Base-by-base conservation (phyloP, 2,113 vertebrate species). In the Cnemophilus loriae region DNA sequence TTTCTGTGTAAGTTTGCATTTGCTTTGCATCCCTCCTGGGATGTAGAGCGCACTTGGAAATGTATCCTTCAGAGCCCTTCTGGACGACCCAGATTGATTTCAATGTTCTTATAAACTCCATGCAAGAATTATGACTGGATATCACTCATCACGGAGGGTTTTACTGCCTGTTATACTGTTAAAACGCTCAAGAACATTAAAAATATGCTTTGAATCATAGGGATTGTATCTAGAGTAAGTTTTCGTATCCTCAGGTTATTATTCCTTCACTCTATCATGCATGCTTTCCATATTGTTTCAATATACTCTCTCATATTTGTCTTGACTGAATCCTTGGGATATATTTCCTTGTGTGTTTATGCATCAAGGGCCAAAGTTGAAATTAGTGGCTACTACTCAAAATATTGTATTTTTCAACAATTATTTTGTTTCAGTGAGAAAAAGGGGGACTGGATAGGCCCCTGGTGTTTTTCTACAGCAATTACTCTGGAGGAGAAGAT, bases 391-490 rank as follows among this genome's bases (percentile, higher is more conserved):
- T 57, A 3, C 9, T 77, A 4, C 19, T 81, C 24, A 80, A 74
- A 76, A 47, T 11, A 39, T 3, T 49, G 8, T 5, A 6, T 41
- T 83, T 52, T 79, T 50, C 33, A 2, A 4, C 16, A 4, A 3
- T 46, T 81, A n/a, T 11, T 26, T 23, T 47, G 4, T 67, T 57
- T 59, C 39, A 46, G 19, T 33, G 28, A 64, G 42, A 74, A 92
- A 84, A 16, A 33, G 1, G 0, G 1, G 14, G 16, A 26, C 12
- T 59, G 27, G 26, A 67, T 20, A 3, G 3, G 6, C 10, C 7
- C 7, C 19, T 55, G 16, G 18, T 50, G 9, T 41, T 4, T 24
- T 63, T 67, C 33, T 55, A 16, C 8, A 80, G 21, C 68, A 82
- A 69, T 61, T 46, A 11, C 16, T 44, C 46, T 53, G 28, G 21